Evolutionary conservation across 2,113 vertebrate genomes (phyloP).

Genomic region (Epinephelus fuscoguttatus): DNA sequence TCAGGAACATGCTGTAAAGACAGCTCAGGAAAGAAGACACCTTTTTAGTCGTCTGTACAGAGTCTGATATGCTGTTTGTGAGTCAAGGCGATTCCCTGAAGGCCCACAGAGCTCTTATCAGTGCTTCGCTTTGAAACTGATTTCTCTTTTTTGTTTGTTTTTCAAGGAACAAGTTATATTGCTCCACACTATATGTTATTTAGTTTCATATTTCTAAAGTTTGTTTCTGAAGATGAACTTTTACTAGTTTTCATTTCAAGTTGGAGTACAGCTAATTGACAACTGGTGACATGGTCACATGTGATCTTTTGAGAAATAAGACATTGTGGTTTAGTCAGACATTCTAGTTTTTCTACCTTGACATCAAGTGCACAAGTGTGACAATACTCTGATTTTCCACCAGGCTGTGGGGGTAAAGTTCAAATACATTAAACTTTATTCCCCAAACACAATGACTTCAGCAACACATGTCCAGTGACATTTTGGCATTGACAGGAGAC

Average conservation of each 20-base stretch:
- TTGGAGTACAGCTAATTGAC: neutral
- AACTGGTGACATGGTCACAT: neutral
- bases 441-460: neutral
- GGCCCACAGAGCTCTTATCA: slow-evolving; percentile 45
- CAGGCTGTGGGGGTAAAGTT: neutral
- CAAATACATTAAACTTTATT: neutral
- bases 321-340: neutral
- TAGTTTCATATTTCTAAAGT: slow-evolving; percentile 15
- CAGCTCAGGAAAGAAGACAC: slow-evolving; percentile 16
- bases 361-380: neutral
- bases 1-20: slow-evolving; percentile 19
- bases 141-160: slow-evolving; percentile 41
- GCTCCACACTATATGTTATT: neutral
- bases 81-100: slow-evolving; percentile 41
- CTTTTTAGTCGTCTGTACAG: slow-evolving; percentile 30
- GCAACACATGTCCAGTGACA: neutral
- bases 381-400: neutral
- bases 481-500: neutral
- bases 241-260: slow-evolving; percentile 4
- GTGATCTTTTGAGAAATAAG: neutral
- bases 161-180: slow-evolving; percentile 24
- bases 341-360: neutral
- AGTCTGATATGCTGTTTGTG: slow-evolving; percentile 53
- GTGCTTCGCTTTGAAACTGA: slow-evolving; percentile 40
- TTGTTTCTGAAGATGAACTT: slow-evolving; percentile 17